Base-by-base conservation (phyloP, 2,797 vertebrate species). In the Argentina silus region DNA sequence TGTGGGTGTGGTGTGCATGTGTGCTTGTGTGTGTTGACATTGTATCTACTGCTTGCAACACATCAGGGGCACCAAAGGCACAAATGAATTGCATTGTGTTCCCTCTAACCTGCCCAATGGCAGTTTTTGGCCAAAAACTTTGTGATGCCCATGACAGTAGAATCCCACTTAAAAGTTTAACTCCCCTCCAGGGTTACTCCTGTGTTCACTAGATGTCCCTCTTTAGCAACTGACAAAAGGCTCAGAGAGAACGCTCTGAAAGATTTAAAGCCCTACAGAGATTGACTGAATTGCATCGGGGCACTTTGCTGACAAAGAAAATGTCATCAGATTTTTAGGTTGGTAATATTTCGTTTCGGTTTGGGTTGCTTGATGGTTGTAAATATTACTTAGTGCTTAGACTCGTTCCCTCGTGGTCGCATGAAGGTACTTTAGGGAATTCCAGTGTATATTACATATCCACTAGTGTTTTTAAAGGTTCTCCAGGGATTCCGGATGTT, bases 381-480 rank as follows among this genome's bases (percentile, higher is more conserved):
- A 68, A 55, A 68, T 55, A 27, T 68, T 55, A 55, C 50, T 55
- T 15, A 53, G 27, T 19, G 14, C 50, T 43, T 53, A 36, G 27
- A 36, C 4, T 61, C 21, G 59, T 43, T 14, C 15, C 6, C 36
- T 62, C 0, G 0, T n/a, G 60, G 23, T 62, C 23, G 6, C 19
- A 8, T 19, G 55, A 19, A 57, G 55, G n/a, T 57, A 57, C 55
- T 57, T 19, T 23, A 19, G 55, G 19, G 55, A 7, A 19, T 57
- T 19, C 19, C 6, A 57, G 27, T 36, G 27, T 36, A 36, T 36
- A 36, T 36, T 36, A 36, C 27, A 36, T 36, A 36, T 44, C 65
- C n/a, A 57, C 53, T 36, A 47, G 56, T 27, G 11, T 65, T 70
- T 70, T 23, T 15, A 14, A 57, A 21, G 6, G 60, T 21, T 73